Percentiles rank a stretch among this genome's conserved stretches.
Conservation (phyloP, 2,797 vertebrate species). For the Tapirus indicus region DNA sequence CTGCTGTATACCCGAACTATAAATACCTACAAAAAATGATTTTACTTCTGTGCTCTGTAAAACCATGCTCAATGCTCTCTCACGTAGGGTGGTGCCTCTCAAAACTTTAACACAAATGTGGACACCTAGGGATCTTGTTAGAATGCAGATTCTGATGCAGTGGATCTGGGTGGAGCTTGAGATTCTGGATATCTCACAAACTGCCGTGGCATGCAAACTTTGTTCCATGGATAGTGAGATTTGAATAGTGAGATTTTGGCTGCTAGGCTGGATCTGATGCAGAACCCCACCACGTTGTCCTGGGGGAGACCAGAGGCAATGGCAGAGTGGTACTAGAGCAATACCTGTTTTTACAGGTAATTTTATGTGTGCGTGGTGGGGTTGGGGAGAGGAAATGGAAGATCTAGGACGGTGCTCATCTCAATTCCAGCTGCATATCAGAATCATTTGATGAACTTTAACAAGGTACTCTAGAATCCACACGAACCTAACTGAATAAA, state of each 20-base stretch:
- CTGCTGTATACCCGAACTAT: background rate
- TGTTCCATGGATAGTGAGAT: background rate
- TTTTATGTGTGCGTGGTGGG: background rate
- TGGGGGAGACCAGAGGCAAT: background rate
- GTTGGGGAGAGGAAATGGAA: background rate
- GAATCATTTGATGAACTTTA: background rate
- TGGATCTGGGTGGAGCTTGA: background rate
- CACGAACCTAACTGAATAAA: background rate
- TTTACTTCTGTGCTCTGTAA: constrained; percentile 25
- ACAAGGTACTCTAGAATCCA: background rate
- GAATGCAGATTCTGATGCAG: background rate
- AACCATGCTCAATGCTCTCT: background rate
- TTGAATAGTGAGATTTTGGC: background rate
- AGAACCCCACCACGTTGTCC: background rate
- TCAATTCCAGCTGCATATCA: background rate
- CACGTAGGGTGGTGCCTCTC: background rate
- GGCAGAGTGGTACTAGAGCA: background rate
- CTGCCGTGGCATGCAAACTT: background rate
- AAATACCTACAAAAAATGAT: background rate
- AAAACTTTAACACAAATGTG: background rate
- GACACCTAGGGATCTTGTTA: background rate
- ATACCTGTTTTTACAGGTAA: background rate
- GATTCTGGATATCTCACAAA: constrained; percentile 15
- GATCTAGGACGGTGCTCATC: background rate
- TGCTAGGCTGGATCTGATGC: background rate